phyloP scores from a whole-genome alignment of 2,888 invertebrate species.

The Eustalomyia histrio region DNA sequence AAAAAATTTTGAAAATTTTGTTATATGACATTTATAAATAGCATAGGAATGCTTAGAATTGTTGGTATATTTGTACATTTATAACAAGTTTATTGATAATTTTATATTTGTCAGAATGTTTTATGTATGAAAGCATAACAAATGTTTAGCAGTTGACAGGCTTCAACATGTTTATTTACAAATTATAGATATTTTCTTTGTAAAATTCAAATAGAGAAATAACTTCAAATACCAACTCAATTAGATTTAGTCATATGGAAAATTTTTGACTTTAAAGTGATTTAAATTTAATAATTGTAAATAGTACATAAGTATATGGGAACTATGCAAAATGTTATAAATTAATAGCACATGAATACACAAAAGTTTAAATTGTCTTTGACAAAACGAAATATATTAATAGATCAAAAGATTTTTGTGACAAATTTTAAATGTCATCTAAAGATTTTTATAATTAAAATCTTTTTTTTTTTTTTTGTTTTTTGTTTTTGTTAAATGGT shows the following conservation, averaged over 20 bases:
- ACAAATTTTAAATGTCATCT: too few species aligned
- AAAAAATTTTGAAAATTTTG: slow-evolving; percentile 7
- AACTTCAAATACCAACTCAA: neutral
- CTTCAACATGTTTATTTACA: slow-evolving; percentile 49
- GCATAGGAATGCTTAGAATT: neutral
- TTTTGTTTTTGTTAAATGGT: too few species aligned
- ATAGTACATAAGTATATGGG: too few species aligned
- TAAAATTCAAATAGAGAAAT: neutral
- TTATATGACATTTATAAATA: neutral
- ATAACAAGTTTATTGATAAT: slow-evolving; percentile 64
- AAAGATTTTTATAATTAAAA: too few species aligned
- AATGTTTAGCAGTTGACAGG: slow-evolving; percentile 39
- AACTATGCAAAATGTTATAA: too few species aligned
- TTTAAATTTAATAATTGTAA: too few species aligned
- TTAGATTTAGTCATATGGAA: slow-evolving; percentile 1
- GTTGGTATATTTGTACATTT: slow-evolving; percentile 17
- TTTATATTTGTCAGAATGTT: slow-evolving; percentile 62
- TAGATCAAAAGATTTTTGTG: too few species aligned
- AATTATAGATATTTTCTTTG: slow-evolving; percentile 5
- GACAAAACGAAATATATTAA: too few species aligned
- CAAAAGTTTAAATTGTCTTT: too few species aligned
- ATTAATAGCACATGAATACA: too few species aligned
- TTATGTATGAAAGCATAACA: neutral
- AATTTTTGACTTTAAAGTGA: slow-evolving; percentile 17
- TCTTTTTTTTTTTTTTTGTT: too few species aligned